Evolutionary conservation across 2,113 vertebrate species (phyloP), one percentile per base, ranked within the genome.

Genomic region (Gorsachius goisagi): DNA sequence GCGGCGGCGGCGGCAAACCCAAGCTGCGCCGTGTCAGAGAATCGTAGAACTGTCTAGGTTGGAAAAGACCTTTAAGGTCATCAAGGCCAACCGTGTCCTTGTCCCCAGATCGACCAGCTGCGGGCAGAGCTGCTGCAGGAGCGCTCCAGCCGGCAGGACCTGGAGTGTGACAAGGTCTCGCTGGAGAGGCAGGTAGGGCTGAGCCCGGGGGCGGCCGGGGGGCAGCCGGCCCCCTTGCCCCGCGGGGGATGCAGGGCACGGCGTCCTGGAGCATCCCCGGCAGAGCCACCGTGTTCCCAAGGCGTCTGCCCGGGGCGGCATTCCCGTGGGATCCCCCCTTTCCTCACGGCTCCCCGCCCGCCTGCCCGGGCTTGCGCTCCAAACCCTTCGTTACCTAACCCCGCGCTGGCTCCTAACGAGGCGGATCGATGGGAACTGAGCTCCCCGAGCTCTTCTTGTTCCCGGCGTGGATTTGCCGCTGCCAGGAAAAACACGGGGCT

Each of bases 91-190:
- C 37, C 37, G 37, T 32, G 12, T 77, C 24, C 67, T 52, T 24
- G 45, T 45, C 75, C 76, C 79, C 91, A 99, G 99, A 98, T 99
- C 5, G 99, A 99, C 89, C 99, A 99, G 97, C 96, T 99, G 45
- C 98, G 99, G 64, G 97, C 98, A 3, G 99, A 99, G 84, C 98
- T 99, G 75, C 98, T 99, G 98, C 99, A 99, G 97, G 99, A 99
- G 59, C 98, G 99, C 24, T 98, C 99, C 23, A 97, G 97, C 64
- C 98, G 99, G 59, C 99, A 99, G 97, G 99, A 99, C 94, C 97
- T 99, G 96, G 99, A 99, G 97, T 99, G 99, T 27, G 99, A 99
- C 96, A 99, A 99, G 93, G 99, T 98, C 68, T 98, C 99, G 3
- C 96, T 99, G 98, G 99, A 99, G 97, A 98, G 99, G 98, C 99